These are phyloP conservation scores for Dynastes tityus DNA, from an alignment of 2,888 invertebrate species.

Conservation along the genomic window DNA sequence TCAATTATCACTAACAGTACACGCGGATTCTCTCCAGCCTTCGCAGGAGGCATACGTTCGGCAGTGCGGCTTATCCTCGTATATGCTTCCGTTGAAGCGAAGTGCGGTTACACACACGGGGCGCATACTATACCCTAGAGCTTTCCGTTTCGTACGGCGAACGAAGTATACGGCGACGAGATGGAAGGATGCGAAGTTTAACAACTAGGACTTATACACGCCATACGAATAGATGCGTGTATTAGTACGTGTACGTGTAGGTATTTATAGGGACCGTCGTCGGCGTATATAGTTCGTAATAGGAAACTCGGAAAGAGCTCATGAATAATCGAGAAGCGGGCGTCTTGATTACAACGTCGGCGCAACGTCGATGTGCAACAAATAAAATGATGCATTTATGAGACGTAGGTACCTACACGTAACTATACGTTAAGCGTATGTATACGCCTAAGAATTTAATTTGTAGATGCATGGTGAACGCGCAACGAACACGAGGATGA, in stretches of 20 bases:
- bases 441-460: constrained; percentile 12
- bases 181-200: constrained; percentile 44
- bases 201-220: constrained; percentile 37
- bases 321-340: constrained; percentile 32
- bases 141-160: constrained; percentile 23
- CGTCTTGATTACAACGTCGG: constrained; percentile 24
- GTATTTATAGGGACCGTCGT: not conserved
- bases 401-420: not conserved
- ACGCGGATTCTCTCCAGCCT: too few species aligned
- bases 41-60: constrained; percentile 29
- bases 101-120: constrained; percentile 41
- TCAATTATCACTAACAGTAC: too few species aligned
- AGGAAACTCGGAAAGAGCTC: constrained; percentile 38
- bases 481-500: not conserved
- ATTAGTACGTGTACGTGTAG: not conserved
- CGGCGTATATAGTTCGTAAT: constrained; percentile 22
- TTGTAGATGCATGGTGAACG: not conserved
- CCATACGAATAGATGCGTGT: not conserved
- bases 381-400: constrained; percentile 33
- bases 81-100: constrained; percentile 37
- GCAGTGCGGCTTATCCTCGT: constrained; percentile 31
- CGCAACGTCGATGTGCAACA: constrained; percentile 28
- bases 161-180: constrained; percentile 9
- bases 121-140: constrained; percentile 32
- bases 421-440: not conserved